phyloP scores from a whole-genome alignment of 2,113 vertebrate genomes.

The Ariopsis seemanni region DNA sequence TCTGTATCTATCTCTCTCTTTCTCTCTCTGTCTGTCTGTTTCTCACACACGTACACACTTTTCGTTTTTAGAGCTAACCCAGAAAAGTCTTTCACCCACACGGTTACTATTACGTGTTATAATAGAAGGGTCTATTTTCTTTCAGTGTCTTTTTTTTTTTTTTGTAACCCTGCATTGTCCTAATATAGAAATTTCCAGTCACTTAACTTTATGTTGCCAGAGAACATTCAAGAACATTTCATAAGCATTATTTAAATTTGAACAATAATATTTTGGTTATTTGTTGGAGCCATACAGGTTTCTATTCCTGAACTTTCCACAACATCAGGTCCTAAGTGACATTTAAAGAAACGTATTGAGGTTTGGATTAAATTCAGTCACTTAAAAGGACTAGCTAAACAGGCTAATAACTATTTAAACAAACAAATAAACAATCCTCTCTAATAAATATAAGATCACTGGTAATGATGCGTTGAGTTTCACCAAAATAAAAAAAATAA shows the following conservation, averaged over 20 bases:
- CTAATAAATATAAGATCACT: not conserved
- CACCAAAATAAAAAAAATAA: not conserved
- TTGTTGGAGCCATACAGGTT: not conserved
- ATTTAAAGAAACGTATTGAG: not conserved
- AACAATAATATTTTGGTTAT: not conserved
- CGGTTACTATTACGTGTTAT: not conserved
- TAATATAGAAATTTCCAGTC: not conserved
- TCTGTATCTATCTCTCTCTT: too few relatives aligned
- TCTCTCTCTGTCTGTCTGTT: not conserved
- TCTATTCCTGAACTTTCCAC: not conserved
- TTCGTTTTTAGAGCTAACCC: not conserved
- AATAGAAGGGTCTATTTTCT: not conserved
- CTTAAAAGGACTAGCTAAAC: not conserved
- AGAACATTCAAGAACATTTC: not conserved
- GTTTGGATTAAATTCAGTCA: not conserved
- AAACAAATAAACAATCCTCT: too few relatives aligned
- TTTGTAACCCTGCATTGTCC: not conserved
- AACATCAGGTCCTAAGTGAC: too few relatives aligned
- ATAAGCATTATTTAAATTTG: not conserved
- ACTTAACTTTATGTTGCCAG: not conserved
- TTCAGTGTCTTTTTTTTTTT: not conserved
- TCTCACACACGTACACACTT: not conserved
- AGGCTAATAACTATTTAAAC: not conserved
- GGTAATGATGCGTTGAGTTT: not conserved
- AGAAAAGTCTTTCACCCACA: not conserved